A percentile compares a stretch with the other conserved stretches of the same genome.
These are phyloP conservation scores for Drosophila suboccidentalis DNA, from an alignment of 2,888 invertebrate genomes.

Conservation along the genomic window DNA sequence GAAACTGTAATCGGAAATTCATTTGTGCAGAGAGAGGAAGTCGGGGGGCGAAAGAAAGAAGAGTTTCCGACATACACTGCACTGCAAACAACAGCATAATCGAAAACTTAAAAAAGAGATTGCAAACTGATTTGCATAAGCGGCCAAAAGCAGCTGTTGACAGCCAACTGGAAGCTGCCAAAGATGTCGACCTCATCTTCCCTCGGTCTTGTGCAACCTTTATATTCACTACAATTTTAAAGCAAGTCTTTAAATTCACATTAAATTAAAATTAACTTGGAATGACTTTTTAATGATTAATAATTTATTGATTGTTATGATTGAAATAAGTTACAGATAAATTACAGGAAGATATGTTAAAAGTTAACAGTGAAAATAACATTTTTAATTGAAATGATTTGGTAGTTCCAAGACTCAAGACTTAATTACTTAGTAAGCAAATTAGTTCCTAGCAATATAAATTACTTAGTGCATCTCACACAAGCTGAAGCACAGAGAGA, in stretches of 20 bases:
- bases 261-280: conserved; percentile 32
- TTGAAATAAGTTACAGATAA: not conserved
- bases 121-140: conserved; percentile 74
- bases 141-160: conserved; percentile 55
- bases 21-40: conserved; percentile 53
- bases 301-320: not conserved
- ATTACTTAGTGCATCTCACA: not conserved
- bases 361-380: not conserved
- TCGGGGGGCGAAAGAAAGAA: not conserved
- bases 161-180: conserved; percentile 12
- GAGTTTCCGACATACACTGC: not conserved
- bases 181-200: not conserved
- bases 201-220: not conserved
- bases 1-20: conserved; percentile 75
- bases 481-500: not conserved
- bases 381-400: not conserved
- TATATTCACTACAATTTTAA: conserved; percentile 2
- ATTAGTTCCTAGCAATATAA: not conserved
- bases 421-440: not conserved
- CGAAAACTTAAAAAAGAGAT: conserved; percentile 66
- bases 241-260: conserved; percentile 29
- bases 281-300: conserved; percentile 10
- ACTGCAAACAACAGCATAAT: conserved; percentile 49
- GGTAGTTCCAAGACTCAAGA: not conserved
- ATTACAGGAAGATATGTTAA: not conserved